A percentile compares a stretch with the other conserved stretches of the same genome.
Conservation (phyloP, 2,797 vertebrate genomes). For the Oreochromis mossambicus region DNA sequence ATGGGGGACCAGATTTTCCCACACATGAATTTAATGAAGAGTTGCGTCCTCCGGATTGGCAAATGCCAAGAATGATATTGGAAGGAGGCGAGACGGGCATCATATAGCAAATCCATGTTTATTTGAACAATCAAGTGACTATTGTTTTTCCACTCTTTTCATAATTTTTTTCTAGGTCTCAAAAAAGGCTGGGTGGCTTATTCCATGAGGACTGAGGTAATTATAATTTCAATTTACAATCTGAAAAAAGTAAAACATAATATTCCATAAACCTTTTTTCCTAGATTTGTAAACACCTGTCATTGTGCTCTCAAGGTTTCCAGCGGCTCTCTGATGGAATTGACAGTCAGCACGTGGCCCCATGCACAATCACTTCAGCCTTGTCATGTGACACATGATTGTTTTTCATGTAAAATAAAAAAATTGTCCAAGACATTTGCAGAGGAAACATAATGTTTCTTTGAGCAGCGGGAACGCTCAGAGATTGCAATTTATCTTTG, state of each 20-base stretch:
- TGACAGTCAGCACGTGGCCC: background rate
- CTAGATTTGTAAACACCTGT: background rate
- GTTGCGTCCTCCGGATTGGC: background rate
- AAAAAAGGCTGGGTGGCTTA: background rate
- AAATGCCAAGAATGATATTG: conserved; percentile 4
- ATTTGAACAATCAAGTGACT: background rate
- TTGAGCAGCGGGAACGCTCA: conserved; percentile 5
- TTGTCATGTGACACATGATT: conserved; percentile 42
- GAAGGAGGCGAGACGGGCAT: background rate
- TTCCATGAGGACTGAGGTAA: conserved; percentile 2
- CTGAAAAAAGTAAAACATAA: background rate
- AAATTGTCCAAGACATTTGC: conserved; percentile 6
- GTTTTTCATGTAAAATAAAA: conserved; percentile 5
- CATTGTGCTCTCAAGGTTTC: background rate
- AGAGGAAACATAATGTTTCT: conserved; percentile 24
- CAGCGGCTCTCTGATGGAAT: background rate
- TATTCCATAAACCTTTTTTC: background rate
- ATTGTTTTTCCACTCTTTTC: background rate
- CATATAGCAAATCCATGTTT: background rate
- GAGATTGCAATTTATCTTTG: conserved; percentile 43
- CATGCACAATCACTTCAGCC: conserved; percentile 36
- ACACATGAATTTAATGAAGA: conserved; percentile 26
- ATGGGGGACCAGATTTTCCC: conserved; percentile 23
- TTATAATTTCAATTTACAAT: conserved; percentile 3
- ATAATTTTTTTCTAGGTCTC: background rate